Percentiles rank a stretch among this genome's conserved stretches.
Evolutionary conservation across 2,797 vertebrate genomes (phyloP).

Genomic region (Salmo trutta): DNA sequence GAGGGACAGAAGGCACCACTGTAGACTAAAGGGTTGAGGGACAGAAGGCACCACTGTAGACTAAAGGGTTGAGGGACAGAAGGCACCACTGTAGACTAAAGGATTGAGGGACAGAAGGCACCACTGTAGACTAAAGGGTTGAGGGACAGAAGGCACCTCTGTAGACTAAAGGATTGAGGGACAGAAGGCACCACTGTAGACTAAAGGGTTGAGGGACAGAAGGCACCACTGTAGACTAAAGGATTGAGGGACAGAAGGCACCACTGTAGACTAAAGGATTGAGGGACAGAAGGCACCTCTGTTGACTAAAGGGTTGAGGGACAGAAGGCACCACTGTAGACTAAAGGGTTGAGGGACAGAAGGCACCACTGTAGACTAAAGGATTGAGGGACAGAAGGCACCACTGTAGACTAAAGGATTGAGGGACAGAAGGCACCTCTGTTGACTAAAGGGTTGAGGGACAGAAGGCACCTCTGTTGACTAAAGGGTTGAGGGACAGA

Average conservation of each 20-base stretch:
- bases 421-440: not conserved
- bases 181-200: not conserved
- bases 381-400: conserved; percentile 17
- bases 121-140: not conserved
- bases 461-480: too few species aligned
- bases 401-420: conserved; percentile 1
- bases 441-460: too few species aligned
- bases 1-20: too few species aligned
- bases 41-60: not conserved
- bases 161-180: not conserved
- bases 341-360: conserved; percentile 16
- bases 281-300: not conserved
- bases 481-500: too few species aligned
- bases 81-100: not conserved
- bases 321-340: conserved; percentile 26
- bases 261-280: not conserved
- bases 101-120: not conserved
- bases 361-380: not conserved
- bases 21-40: not conserved
- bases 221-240: not conserved
- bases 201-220: not conserved
- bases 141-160: not conserved
- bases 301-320: conserved; percentile 9
- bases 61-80: not conserved
- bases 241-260: not conserved